A percentile compares a stretch with the other conserved stretches of the same genome.
These are phyloP conservation scores for Cercopithecus mitis DNA, from an alignment of 2,797 vertebrate species.

Conservation along the genomic window DNA sequence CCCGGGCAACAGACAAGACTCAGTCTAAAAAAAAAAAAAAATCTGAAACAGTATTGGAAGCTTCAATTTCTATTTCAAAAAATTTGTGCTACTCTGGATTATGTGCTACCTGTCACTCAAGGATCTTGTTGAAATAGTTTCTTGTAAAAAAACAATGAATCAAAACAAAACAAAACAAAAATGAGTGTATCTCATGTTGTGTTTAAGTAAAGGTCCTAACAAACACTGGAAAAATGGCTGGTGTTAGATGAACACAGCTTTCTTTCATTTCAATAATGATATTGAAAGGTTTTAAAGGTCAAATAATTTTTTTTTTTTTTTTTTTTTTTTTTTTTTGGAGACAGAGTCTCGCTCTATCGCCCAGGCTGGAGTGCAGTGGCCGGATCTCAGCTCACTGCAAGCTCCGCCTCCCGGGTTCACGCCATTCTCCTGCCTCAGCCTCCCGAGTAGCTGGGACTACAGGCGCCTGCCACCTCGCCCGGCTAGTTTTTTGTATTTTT, in stretches of 20 bases:
- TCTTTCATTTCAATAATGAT: constrained; percentile 43
- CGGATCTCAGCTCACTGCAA: too few species aligned
- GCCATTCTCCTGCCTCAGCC: too few species aligned
- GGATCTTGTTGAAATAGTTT: constrained; percentile 41
- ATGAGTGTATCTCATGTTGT: not conserved
- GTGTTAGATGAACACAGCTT: constrained; percentile 11
- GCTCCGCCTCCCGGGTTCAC: too few species aligned
- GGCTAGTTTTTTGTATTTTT: too few species aligned
- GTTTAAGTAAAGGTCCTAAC: not conserved
- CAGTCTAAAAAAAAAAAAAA: too few species aligned
- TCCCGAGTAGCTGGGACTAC: too few species aligned
- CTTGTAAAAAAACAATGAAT: not conserved
- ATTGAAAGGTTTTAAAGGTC: not conserved
- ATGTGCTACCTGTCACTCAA: not conserved
- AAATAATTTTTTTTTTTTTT: not conserved
- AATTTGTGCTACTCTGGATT: not conserved
- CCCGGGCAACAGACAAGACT: too few species aligned
- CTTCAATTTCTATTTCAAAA: constrained; percentile 7
- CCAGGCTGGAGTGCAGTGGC: too few species aligned
- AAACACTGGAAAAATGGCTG: not conserved
- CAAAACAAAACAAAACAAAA: constrained; percentile 2
- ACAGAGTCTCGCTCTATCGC: too few species aligned
- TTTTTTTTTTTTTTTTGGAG: too few species aligned
- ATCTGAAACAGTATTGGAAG: not conserved
- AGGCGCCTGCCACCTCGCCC: too few species aligned